Base-by-base conservation (phyloP, 2,113 vertebrate species). In the Poicephalus meyeri region DNA sequence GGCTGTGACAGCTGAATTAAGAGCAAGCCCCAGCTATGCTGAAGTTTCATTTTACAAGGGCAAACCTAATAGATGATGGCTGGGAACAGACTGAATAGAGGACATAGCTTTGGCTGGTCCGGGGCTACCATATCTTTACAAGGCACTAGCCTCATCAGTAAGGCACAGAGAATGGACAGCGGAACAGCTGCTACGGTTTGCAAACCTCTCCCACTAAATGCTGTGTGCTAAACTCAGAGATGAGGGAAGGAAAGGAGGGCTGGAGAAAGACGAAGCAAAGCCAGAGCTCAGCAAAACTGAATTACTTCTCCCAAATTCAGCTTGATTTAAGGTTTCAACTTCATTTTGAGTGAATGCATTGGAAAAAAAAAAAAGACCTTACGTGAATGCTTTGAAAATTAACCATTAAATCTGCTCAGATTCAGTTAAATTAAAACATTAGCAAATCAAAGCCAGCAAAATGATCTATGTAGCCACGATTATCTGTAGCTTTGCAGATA, bases 231-330 rank as follows among this genome's bases (percentile, higher is more conserved):
- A 56, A 44, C 56, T 85, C 66, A 23, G 63, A 89, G 53, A 77
- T 3, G 64, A 69, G 28, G 33, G 69, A 78, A 55, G 65, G 6
- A 69, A 69, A 73, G 77, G 41, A 78, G 18, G 37, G 55, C 33
- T 82, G 53, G 49, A 70, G 60, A 65, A 94, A 89, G 47, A 63
- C 7, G 13, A 74, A 50, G 41, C 33, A 46, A 64, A 84, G 41
- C 61, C 37, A 93, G 52, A 95, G 49, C 77, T 89, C 76, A 84
- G 90, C 73, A 90, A 87, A 96, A 94, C 41, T 63, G 68, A 93
- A 65, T 84, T 61, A 72, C 28, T 88, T 80, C 72, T 88, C 72
- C 21, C 14, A 2, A 72, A 91, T 33, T 56, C 80, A 85, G 47
- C 70, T 91, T 71, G 49, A 81, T 91, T 92, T 93, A 74, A 96